These are phyloP conservation scores for Ligdia adustata DNA, from an alignment of 2,888 invertebrate species.

Conservation along the genomic window DNA sequence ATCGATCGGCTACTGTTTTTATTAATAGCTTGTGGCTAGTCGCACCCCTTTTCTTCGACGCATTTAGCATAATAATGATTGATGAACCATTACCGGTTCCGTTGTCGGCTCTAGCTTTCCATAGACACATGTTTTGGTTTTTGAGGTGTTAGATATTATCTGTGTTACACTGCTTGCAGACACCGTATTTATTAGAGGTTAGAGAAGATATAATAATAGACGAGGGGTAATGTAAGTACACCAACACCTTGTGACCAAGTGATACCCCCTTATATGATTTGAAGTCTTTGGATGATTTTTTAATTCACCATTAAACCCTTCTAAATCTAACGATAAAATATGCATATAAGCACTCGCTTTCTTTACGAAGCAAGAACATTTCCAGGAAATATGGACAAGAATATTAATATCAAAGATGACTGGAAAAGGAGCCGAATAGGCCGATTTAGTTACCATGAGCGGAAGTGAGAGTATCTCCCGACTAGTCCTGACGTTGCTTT, in stretches of 20 bases:
- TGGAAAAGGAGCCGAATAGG: slow-evolving; percentile 19
- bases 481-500: slow-evolving; percentile 6
- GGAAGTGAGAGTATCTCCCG: slow-evolving; percentile 16
- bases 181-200: too few relatives aligned
- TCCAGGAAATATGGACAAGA: slow-evolving; percentile 26
- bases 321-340: too few relatives aligned
- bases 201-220: too few relatives aligned
- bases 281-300: too few relatives aligned
- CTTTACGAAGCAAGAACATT: background rate
- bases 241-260: too few relatives aligned
- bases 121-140: slow-evolving; percentile 9
- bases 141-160: background rate
- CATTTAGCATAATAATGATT: slow-evolving; percentile 63
- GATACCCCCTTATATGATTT: too few relatives aligned
- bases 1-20: slow-evolving; percentile 24
- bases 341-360: too few relatives aligned
- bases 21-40: slow-evolving; percentile 21
- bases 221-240: too few relatives aligned
- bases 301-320: too few relatives aligned
- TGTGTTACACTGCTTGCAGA: too few relatives aligned
- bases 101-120: slow-evolving; percentile 51
- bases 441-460: slow-evolving; percentile 13
- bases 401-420: slow-evolving; percentile 34
- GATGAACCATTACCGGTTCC: slow-evolving; percentile 65
- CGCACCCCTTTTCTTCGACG: slow-evolving; percentile 43